A percentile compares a stretch with the other conserved stretches of the same genome.
phyloP scores from a whole-genome alignment of 1,140 invertebrate genomes.

The Pseudomyrmex gracilis region DNA sequence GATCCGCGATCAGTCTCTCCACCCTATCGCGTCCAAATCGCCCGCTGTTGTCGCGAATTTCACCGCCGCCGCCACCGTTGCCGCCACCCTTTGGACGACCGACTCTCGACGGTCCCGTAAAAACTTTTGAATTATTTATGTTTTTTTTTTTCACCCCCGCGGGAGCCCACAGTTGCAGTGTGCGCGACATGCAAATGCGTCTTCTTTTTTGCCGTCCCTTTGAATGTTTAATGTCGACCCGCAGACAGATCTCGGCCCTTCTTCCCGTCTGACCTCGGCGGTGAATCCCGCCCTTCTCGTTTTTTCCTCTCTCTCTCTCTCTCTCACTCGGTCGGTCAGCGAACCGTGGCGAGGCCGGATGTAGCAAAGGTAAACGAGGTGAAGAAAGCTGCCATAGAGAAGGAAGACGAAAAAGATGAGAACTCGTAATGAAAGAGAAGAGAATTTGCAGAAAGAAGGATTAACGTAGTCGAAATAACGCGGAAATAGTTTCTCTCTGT shows the following conservation, averaged over 20 bases:
- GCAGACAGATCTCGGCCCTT: slow-evolving; percentile 36
- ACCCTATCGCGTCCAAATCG: slow-evolving; percentile 48
- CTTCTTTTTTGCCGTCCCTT: slow-evolving; percentile 82
- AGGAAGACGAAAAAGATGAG: slow-evolving; percentile 9
- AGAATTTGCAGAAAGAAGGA: neutral
- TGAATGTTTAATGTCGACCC: slow-evolving; percentile 82
- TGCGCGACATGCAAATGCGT: slow-evolving; percentile 81
- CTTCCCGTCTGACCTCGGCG: neutral
- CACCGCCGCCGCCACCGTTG: neutral
- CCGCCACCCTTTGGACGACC: slow-evolving; percentile 3
- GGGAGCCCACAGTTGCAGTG: slow-evolving; percentile 76
- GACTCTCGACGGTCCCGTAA: slow-evolving; percentile 67
- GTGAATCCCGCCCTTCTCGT: neutral
- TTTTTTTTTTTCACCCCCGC: slow-evolving; percentile 76
- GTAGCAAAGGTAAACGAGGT: slow-evolving; percentile 35
- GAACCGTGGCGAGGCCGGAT: neutral
- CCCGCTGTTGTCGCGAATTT: slow-evolving; percentile 32
- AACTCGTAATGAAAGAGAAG: slow-evolving; percentile 8
- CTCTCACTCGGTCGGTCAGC: slow-evolving; percentile 28
- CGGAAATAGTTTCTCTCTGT: neutral
- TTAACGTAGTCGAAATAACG: neutral
- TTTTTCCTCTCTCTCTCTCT: slow-evolving; percentile 1
- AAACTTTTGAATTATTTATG: slow-evolving; percentile 85
- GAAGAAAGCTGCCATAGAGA: slow-evolving; percentile 29
- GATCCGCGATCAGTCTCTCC: slow-evolving; percentile 24